Evolutionary conservation across 2,797 vertebrate genomes (phyloP), one percentile per base, ranked within the genome.

Genomic region (Sebastolobus alascanus): DNA sequence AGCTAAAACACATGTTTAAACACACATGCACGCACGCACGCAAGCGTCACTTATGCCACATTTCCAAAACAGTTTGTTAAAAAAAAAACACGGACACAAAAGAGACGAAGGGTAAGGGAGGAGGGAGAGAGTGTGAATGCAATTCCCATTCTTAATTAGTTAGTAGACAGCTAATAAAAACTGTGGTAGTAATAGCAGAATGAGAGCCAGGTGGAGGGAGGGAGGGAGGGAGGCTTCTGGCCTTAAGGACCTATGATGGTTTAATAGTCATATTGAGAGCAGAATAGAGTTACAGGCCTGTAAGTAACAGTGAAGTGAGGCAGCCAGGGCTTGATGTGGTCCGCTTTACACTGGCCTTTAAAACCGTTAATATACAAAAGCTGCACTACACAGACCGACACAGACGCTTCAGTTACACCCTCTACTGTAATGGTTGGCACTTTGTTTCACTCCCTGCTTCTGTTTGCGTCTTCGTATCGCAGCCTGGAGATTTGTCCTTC

Each of bases 171-270:
- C 91, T 95, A 94, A 93, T 96, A 95, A 95, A 94, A 92, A 73
- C 79, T 80, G 92, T 82, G 84, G 90, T 84, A 79, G 83, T 90
- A 87, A 86, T 92, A 84, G 82, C 87, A 89, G 93, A 95, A 94
- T 95, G 92, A 93, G 92, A 93, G 93, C 92, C 94, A 94, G 94
- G 93, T 93, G 91, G 90, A 87, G 91, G 87, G 89, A 91, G 86
- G 80, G 89, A 90, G 76, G 73, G 87, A 85, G 87, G 79, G 84
- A 70, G 82, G 80, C 78, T 83, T 80, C 84, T 89, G 93, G 89
- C 92, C 92, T 94, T 95, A 92, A 95, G 92, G 91, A 93, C 90
- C 93, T 91, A 95, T 96, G 93, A 96, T 95, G 92, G 92, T 95
- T 94, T 95, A 93, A 94, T 90, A 91, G 91, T 94, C 93, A 93